Base-by-base conservation (phyloP, 2,113 vertebrate genomes). In the Procavia capensis region DNA sequence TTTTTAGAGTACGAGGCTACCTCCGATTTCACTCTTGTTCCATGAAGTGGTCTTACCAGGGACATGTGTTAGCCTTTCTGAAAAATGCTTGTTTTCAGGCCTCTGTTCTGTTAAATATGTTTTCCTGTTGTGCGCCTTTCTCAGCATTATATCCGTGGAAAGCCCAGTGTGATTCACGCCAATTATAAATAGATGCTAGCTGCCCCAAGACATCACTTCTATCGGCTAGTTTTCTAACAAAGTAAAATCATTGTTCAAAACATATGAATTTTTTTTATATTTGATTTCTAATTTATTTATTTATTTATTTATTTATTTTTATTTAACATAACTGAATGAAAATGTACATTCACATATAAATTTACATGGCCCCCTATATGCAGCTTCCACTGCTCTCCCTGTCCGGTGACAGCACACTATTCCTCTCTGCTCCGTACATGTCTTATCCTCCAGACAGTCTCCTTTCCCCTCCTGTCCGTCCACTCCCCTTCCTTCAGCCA, bases 21-120 rank as follows among this genome's bases (percentile, higher is more conserved):
- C 85, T 96, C 34, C 87, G 39, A 74, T n/a, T 87, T 89, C 22
- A 92, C 25, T 57, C n/a, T 84, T 81, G 19, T 78, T 94, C 25
- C 50, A 25, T 92, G 17, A 92, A 90, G 64, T 82, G 72, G 72
- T 90, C 90, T 76, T 24, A 39, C 17, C 39, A 96, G 74, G 43
- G 80, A 75, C 59, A 96, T 31, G 39, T 87, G n/a, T 88, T 83
- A 94, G 80, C 79, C 47, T 96, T 90, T 66, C 36, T 57, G 86
- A 90, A 93, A 78, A 76, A 85, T 89, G 72, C 85, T 82, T 86
- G 68, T 64, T 79, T 90, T 5, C 2, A 39, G 74, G 31, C 7
- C 13, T 87, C 54, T 22, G 88, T 90, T 94, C 72, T 80, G 16
- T 43, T 19, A 79, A 94, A 90, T 92, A 74, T 75, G 70, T 91